These are phyloP conservation scores for Helleia helle DNA, from an alignment of 2,888 invertebrate genomes.

Conservation along the genomic window DNA sequence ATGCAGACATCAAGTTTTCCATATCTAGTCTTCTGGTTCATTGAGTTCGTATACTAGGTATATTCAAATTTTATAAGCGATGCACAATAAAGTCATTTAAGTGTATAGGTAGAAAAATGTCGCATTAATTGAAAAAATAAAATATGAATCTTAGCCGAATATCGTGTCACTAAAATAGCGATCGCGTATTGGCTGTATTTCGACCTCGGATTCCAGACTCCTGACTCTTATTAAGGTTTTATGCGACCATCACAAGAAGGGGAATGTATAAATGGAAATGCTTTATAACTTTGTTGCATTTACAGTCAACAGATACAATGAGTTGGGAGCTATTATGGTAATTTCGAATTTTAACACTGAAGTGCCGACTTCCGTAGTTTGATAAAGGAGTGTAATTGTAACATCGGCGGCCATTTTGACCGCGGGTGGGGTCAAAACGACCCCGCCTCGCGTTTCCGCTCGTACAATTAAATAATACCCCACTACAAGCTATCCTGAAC, in stretches of 20 bases:
- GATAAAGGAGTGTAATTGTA: slow-evolving; percentile 59
- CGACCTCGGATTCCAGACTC: slow-evolving; percentile 3
- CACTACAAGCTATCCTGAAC: slow-evolving; percentile 51
- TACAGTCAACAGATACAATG: slow-evolving; percentile 20
- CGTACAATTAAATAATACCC: slow-evolving; percentile 70
- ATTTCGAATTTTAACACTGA: slow-evolving; percentile 33
- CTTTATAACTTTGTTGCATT: slow-evolving; percentile 11
- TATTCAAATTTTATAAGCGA: no score
- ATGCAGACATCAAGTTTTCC: no score
- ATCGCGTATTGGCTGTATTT: not conserved
- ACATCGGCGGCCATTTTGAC: slow-evolving; percentile 65
- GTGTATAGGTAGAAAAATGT: no score
- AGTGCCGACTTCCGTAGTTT: slow-evolving; percentile 42
- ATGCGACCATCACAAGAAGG: slow-evolving; percentile 4
- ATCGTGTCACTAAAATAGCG: not conserved
- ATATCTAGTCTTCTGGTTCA: no score
- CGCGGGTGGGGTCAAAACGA: slow-evolving; percentile 66
- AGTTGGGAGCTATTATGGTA: slow-evolving; percentile 26
- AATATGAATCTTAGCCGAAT: not conserved
- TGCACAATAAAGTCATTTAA: no score
- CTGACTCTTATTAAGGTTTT: slow-evolving; percentile 9
- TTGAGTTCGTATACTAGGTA: no score
- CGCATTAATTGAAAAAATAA: no score
- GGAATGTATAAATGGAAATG: slow-evolving; percentile 7
- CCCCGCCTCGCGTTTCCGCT: slow-evolving; percentile 68